phyloP scores from a whole-genome alignment of 2,888 invertebrate genomes.

The Marasmarcha lunaedactyla region DNA sequence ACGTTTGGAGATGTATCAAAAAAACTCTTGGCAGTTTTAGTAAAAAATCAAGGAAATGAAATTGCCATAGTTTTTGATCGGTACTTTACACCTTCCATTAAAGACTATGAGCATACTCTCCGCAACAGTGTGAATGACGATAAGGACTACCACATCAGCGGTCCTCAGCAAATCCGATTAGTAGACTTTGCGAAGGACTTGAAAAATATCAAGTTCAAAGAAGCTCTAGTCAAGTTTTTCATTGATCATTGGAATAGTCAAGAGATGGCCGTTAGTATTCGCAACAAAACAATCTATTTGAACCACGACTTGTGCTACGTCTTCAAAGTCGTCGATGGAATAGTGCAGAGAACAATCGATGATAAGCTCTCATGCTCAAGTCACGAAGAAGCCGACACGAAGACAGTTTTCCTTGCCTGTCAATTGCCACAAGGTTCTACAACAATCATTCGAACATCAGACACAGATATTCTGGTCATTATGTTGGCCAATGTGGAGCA shows the following conservation, averaged over 20 bases:
- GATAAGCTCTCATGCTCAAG: neutral
- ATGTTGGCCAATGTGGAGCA: conserved; percentile 1
- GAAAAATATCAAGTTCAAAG: conserved; percentile 19
- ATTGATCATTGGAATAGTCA: conserved; percentile 17
- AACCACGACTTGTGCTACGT: neutral
- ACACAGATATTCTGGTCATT: neutral
- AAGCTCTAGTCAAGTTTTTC: conserved; percentile 19
- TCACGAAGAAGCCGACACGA: conserved; percentile 3
- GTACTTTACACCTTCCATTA: conserved; percentile 17
- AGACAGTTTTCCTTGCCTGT: neutral
- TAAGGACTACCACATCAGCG: conserved; percentile 10
- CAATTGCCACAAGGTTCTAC: neutral
- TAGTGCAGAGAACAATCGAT: neutral
- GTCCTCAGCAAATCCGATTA: conserved; percentile 13
- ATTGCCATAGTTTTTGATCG: conserved; percentile 16
- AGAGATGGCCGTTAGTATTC: conserved; percentile 15
- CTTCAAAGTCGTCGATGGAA: neutral
- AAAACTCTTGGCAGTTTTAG: conserved; percentile 4
- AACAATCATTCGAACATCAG: neutral
- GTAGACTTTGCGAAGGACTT: conserved; percentile 16
- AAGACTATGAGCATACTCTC: conserved; percentile 16
- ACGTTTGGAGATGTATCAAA: conserved; percentile 8
- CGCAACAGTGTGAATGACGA: conserved; percentile 9
- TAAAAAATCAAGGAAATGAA: conserved; percentile 6
- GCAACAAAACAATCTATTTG: conserved; percentile 2